These are phyloP conservation scores for Myrmecobius fasciatus DNA, from an alignment of 2,113 vertebrate species.

Conservation along the genomic window DNA sequence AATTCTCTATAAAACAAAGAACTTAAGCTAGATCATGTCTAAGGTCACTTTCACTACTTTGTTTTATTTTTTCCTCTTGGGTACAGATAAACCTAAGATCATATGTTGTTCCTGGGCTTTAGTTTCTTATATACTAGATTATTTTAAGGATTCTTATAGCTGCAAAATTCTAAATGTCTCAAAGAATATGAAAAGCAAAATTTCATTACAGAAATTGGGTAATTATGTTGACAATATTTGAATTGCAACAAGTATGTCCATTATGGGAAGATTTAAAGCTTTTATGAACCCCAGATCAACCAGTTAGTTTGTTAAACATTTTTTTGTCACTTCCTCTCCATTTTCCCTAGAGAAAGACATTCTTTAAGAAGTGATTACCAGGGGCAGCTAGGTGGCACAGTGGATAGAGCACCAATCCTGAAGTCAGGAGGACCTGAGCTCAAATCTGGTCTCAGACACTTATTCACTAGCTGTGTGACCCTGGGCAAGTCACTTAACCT, in stretches of 20 bases:
- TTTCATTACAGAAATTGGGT: background rate
- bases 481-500: no score
- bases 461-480: no score
- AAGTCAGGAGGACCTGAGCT: no score
- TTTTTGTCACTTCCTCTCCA: background rate
- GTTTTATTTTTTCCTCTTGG: background rate
- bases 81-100: background rate
- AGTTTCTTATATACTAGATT: slow-evolving; percentile 27
- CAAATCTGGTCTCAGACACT: no score
- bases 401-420: no score
- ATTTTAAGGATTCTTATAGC: slow-evolving; percentile 14
- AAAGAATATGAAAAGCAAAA: background rate
- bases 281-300: background rate
- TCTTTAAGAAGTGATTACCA: background rate
- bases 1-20: background rate
- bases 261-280: background rate
- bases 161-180: background rate
- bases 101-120: background rate
- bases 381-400: no score
- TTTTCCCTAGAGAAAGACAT: slow-evolving; percentile 50
- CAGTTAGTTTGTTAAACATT: background rate
- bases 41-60: background rate
- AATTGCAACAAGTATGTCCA: background rate
- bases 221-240: slow-evolving; percentile 1
- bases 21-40: background rate